These are phyloP conservation scores for Tylochromis polylepis DNA, from an alignment of 2,113 vertebrate species.

Conservation along the genomic window DNA sequence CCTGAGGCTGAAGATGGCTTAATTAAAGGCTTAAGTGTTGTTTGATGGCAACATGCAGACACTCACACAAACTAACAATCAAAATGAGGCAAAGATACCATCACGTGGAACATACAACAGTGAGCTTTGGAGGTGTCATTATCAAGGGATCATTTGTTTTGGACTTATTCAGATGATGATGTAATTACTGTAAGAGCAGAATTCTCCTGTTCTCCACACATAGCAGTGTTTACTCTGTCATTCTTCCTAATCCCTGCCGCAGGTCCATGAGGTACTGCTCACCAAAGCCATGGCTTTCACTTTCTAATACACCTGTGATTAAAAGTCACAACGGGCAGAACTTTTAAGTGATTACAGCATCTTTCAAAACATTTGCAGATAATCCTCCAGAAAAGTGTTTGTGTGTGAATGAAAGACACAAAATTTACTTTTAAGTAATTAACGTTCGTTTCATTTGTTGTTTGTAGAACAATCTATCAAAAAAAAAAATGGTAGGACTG, in stretches of 20 bases:
- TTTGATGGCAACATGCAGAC: not conserved
- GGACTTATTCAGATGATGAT: not conserved
- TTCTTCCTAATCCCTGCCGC: not conserved
- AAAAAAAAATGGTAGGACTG: not conserved
- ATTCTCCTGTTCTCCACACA: not conserved
- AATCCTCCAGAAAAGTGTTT: not conserved
- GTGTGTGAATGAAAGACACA: not conserved
- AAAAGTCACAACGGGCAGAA: not conserved
- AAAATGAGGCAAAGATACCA: not conserved
- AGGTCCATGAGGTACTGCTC: not conserved
- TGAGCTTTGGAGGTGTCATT: not conserved
- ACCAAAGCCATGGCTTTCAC: not conserved
- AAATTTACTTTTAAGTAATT: not conserved
- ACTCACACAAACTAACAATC: not conserved
- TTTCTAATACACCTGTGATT: not conserved
- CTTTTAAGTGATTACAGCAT: not conserved
- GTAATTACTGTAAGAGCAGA: not conserved
- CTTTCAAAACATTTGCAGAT: not conserved
- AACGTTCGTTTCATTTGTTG: not conserved
- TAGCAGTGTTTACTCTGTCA: not conserved
- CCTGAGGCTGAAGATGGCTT: not conserved
- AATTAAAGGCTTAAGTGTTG: conserved; percentile 14
- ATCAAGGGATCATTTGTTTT: not conserved
- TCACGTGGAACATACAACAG: not conserved
- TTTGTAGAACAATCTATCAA: not conserved